Base-by-base conservation (phyloP, 2,113 vertebrate genomes). In the Odontesthes bonariensis region DNA sequence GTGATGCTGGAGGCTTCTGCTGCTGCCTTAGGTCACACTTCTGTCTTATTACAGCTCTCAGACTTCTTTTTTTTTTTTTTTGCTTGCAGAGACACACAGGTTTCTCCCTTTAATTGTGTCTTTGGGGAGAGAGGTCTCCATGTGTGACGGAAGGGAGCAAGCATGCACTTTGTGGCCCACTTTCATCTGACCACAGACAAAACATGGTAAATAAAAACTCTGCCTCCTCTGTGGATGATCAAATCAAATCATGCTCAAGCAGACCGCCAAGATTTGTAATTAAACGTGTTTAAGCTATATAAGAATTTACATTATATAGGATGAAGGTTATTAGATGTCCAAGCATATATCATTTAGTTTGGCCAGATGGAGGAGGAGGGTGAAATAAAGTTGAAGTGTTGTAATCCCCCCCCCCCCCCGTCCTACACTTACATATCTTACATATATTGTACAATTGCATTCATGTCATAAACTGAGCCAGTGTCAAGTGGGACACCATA, bases 51-150 rank as follows among this genome's bases (percentile, higher is more conserved):
- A 73, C 54, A 69, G 82, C 62, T 58, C 64, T 54, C 64, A 52
- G 71, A 85, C 72, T 35, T 55, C 40, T 49, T 49, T 8, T 49
- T 49, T n/a, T 49, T n/a, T 6, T 38, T 79, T 84, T 87, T 83
- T 90, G 72, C 82, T 82, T 69, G 70, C 74, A 53, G 68, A 80
- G 64, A 47, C 76, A 75, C 73, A 71, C 81, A 73, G 73, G 52
- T 76, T 89, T 92, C 69, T 65, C 33, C 32, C 69, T 81, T 62
- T 93, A 94, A 94, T 91, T 92, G 84, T 83, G 71, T 91, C 89
- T 84, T 77, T 57, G n/a, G 91, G 84, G 90, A 90, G 46, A 58
- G 49, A 38, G 61, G 61, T 70, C 68, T 77, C 77, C 73, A 53
- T 83, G 60, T 80, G 60, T 60, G 75, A 62, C 54, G 63, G 59